Evolutionary conservation across 2,888 invertebrate genomes (phyloP), one percentile per base, ranked within the genome.

Genomic region (Pheosia gnoma): DNA sequence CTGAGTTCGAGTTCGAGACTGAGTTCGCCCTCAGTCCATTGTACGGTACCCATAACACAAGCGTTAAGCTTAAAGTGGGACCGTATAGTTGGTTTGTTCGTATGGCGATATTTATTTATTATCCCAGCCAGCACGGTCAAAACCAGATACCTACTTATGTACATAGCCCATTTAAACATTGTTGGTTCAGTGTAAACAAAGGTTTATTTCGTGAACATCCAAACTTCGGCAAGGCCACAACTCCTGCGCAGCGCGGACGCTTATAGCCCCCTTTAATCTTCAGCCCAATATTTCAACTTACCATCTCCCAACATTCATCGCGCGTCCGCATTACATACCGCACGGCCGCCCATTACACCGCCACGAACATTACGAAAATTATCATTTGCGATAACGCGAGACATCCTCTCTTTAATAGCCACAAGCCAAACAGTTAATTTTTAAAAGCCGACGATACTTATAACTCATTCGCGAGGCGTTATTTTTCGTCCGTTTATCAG

Each of bases 401-500:
- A 73, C 79, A 71, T 72, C 75, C 68, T 68, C 72, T 72, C 77
- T 73, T 80, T 82, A 82, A 81, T 75, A 75, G 81, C 81, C 76
- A 74, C 78, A 77, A 84, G 81, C 82, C 81, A 85, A 84, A 83
- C 87, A 83, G 86, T 85, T 84, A 85, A 86, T 87, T 84, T 84
- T 84, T 85, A 82, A 84, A 74, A 78, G 70, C 75, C 78, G 71
- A 77, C 74, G 78, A 76, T 72, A 72, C 77, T 80, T 89, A 86
- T 75, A 72, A 87, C 75, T 90, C 87, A 87, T 80, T 80, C 78
- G 63, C 66, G 72, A 82, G 87, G 88, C 86, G 87, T 88, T 88
- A 90, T 89, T 88, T 88, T 81, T 89, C 87, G 86, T 80, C 67
- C 80, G 82, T 87, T 91, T 75, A 92, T 92, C 92, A 81, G 81